phyloP scores from a whole-genome alignment of 2,888 invertebrate genomes.

The Thyatira batis region DNA sequence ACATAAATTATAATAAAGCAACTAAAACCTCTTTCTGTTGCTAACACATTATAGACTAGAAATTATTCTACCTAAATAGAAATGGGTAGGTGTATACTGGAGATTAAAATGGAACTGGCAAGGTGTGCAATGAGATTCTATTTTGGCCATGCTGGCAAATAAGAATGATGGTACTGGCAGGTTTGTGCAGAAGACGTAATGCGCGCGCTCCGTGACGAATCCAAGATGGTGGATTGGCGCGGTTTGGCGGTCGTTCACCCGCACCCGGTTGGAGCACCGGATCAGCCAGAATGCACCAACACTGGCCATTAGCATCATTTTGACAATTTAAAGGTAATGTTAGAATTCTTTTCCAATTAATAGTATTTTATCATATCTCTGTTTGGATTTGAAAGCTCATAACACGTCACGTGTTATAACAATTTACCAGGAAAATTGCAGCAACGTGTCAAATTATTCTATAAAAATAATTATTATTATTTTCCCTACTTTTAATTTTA shows the following conservation, averaged over 20 bases:
- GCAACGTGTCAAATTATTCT: too few relatives aligned
- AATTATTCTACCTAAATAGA: not conserved
- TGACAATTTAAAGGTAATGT: conserved; percentile 47
- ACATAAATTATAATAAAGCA: too few relatives aligned
- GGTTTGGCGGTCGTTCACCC: conserved; percentile 79
- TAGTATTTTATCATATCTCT: too few relatives aligned
- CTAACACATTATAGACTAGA: too few relatives aligned
- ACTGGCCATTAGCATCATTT: conserved; percentile 50
- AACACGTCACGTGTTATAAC: too few relatives aligned
- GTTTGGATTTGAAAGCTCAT: too few relatives aligned
- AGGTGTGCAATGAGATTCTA: not conserved
- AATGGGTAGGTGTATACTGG: too few relatives aligned
- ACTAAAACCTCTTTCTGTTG: too few relatives aligned
- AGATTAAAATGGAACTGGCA: not conserved
- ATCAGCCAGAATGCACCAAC: conserved; percentile 52
- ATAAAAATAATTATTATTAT: too few relatives aligned
- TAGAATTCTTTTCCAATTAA: not conserved
- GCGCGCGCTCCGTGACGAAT: conserved; percentile 77
- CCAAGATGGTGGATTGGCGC: conserved; percentile 76
- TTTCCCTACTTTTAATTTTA: too few relatives aligned
- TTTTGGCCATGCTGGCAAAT: not conserved
- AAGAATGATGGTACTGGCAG: conserved; percentile 40
- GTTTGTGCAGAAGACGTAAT: conserved; percentile 63
- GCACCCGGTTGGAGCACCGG: conserved; percentile 60
- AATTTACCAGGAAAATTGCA: too few relatives aligned